Conservation (phyloP, 2,797 vertebrate species). For the Rhynchonycteris naso region DNA sequence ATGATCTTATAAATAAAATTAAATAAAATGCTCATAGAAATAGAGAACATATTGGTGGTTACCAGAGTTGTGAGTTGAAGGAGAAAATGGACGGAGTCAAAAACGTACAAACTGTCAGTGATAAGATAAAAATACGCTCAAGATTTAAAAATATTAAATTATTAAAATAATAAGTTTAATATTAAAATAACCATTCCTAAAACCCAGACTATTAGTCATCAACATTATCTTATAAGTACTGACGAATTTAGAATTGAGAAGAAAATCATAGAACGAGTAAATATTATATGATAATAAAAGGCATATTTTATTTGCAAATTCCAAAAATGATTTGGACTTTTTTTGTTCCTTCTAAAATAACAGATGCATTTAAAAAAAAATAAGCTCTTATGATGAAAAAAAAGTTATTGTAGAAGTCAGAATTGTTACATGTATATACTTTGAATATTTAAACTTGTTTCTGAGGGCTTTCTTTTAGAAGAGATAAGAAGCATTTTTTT, state of each 20-base stretch:
- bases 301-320: not conserved
- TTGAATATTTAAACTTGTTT: constrained; percentile 69
- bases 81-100: not conserved
- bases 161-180: not conserved
- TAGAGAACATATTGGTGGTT: not conserved
- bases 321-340: not conserved
- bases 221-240: not conserved
- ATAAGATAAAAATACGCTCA: not conserved
- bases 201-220: not conserved
- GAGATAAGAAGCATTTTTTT: constrained; percentile 73
- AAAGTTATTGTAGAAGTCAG: constrained; percentile 56
- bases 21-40: not conserved
- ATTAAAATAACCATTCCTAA: not conserved
- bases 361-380: not conserved
- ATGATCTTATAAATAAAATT: not conserved
- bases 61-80: not conserved
- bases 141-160: not conserved
- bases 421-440: constrained; percentile 14
- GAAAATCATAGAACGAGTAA: not conserved
- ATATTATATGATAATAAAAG: not conserved
- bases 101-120: not conserved
- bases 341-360: not conserved
- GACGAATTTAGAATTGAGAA: not conserved
- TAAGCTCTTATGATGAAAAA: constrained; percentile 12
- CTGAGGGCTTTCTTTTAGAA: constrained; percentile 64